Evolutionary conservation across 1,140 invertebrate genomes (phyloP), one percentile per base, ranked within the genome.

Genomic region (Drosophila bocki): DNA sequence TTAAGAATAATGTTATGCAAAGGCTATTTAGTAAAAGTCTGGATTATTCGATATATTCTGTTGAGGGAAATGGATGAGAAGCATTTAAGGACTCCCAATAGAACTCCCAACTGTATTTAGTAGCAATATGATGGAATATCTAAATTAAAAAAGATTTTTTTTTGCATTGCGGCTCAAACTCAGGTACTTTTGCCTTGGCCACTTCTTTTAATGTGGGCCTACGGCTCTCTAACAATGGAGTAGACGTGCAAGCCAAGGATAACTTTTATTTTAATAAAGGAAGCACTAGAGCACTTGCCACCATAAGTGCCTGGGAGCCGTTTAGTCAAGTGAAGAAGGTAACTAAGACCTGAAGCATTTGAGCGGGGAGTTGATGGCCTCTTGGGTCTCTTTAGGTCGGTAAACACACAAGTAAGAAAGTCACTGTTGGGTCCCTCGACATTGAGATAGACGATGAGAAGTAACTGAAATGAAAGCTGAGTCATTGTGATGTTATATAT

Each of bases 251-350:
- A 62, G 39, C 57, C 62, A 42, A 61, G 39, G 62, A 62, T 62
- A 33, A 65, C 62, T 65, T 65, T 62, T 44, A 56, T 65, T 65
- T 65, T 65, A 65, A 60, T 65, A 65, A 65, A 65, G 62, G 62
- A 42, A 65, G 60, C 60, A 42, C 62, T 64, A 17, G 62, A 26
- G 62, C 41, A 62, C 59, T 60, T 62, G 60, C 62, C 39, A 39
- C 44, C 62, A 62, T 65, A 65, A 65, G 62, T 65, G 57, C 39
- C 60, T 65, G 62, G 62, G 37, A 65, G 62, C 62, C 59, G 42
- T 65, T 65, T 65, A 65, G 57, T 62, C 39, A 42, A 62, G 57
- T 65, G 57, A 44, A 35, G 58, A 44, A 65, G 29, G 53, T 56
- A 56, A 56, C 53, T 56, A 56, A 62, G 44, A 61, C 32, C 62